Conservation (phyloP, 2,888 invertebrate species). For the Pyrrhosoma nymphula region DNA sequence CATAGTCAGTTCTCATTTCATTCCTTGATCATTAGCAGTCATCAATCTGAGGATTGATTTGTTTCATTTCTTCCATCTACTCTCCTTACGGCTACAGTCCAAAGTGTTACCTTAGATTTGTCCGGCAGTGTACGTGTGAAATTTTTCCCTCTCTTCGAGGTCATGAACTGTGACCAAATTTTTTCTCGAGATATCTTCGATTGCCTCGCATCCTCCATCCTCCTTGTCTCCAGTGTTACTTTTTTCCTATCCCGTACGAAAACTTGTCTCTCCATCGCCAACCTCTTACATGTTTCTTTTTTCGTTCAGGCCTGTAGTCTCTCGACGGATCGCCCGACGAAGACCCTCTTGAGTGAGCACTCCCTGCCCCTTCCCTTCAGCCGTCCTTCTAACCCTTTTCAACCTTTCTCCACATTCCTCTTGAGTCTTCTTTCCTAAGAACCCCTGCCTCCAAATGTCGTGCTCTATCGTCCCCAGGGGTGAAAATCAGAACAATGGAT, state of each 20-base stretch:
- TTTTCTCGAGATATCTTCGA: not conserved
- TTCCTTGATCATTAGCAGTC: too few relatives aligned
- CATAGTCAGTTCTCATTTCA: too few relatives aligned
- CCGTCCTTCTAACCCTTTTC: not conserved
- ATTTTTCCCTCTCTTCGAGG: too few relatives aligned
- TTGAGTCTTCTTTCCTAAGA: not conserved
- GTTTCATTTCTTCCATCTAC: too few relatives aligned
- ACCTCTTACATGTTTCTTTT: not conserved
- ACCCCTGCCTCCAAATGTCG: not conserved
- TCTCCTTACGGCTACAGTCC: too few relatives aligned
- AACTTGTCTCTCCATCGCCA: not conserved
- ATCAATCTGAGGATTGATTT: too few relatives aligned
- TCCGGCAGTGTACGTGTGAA: too few relatives aligned
- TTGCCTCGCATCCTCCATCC: not conserved
- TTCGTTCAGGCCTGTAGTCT: not conserved
- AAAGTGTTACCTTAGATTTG: too few relatives aligned
- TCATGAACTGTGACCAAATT: not conserved
- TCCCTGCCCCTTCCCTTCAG: not conserved
- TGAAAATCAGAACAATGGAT: conserved; percentile 28
- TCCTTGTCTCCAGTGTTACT: not conserved
- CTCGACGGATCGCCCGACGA: too few relatives aligned
- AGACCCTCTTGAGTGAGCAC: not conserved
- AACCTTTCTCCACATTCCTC: not conserved
- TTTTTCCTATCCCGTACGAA: not conserved
- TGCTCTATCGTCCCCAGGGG: conserved; percentile 51